phyloP scores from a whole-genome alignment of 2,113 vertebrate genomes.

The Calyptommatus sinebrachiatus region DNA sequence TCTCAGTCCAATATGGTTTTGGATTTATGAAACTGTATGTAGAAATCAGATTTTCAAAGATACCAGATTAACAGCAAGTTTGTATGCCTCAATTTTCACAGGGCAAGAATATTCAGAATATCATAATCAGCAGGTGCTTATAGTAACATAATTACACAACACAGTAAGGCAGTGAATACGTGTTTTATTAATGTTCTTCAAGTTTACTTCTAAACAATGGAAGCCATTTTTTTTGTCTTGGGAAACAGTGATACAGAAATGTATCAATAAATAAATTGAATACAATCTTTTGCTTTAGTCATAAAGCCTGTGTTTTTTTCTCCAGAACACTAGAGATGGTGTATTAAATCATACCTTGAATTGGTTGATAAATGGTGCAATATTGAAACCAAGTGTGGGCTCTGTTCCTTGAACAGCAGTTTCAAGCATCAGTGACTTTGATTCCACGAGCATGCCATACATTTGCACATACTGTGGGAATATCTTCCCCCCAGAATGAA shows the following conservation, averaged over 20 bases:
- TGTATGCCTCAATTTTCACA: background rate
- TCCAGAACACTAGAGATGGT: background rate
- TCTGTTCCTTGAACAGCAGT: slow-evolving; percentile 90
- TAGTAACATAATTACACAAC: no score
- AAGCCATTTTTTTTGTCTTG: background rate
- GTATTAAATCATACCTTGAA: slow-evolving; percentile 81
- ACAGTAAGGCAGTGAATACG: no score
- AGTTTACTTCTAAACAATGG: background rate
- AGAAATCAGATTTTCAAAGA: background rate
- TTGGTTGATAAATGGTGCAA: slow-evolving; percentile 97
- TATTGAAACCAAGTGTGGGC: slow-evolving; percentile 89
- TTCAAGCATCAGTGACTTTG: slow-evolving; percentile 84
- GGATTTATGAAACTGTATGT: background rate
- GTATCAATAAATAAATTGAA: background rate
- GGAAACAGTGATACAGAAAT: background rate
- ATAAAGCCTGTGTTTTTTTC: background rate
- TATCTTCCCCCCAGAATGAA: slow-evolving; percentile 90
- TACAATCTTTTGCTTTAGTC: background rate
- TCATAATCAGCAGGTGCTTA: background rate
- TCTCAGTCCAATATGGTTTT: background rate
- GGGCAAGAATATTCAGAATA: background rate
- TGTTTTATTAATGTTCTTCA: background rate
- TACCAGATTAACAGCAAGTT: background rate
- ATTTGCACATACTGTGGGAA: slow-evolving; percentile 90
- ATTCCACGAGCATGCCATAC: slow-evolving; percentile 89